Evolutionary conservation across 2,888 invertebrate species (phyloP), one percentile per base, ranked within the genome.

Genomic region (Hirtodrosophila duncani): DNA sequence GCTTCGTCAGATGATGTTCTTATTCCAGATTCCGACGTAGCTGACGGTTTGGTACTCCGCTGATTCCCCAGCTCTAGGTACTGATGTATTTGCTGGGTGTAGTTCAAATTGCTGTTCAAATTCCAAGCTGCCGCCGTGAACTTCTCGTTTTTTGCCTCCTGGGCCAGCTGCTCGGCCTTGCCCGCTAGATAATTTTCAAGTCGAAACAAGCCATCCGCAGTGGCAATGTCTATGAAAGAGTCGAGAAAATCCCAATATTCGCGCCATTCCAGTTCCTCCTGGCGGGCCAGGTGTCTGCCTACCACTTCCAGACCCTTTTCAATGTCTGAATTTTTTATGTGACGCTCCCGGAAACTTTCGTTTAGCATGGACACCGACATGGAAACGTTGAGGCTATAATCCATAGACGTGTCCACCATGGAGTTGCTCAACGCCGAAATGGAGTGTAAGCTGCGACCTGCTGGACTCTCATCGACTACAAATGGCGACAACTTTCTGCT

Each of bases 201-300:
- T 27, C 91, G 88, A 0, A 86, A 78, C 5, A 98, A 88, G 0
- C 97, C 98, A 44, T 93, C 92, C 0, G 88, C 82, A 0, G 92
- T 90, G 0, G 92, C 87, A 3, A 98, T 88, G 85, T 98, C 93
- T 0, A 93, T 89, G 85, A 94, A 96, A 1, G 90, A 90, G 67
- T 93, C 92, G 8, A 98, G 87, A 84, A 98, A 98, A 3, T 93
- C 92, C 98, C 98, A 98, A 87, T 95, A 95, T 82, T 98, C 98
- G 56, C 91, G 92, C 97, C 97, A 98, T 6, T 91, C 90, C 0
- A 95, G 89, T 42, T 92, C 89, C 84, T 91, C 90, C 84, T 93
- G 89, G 59, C 90, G 90, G 0, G 95, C 94, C 59, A 86, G 43
- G 42, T 85, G 92, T 88, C 93, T 90, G 58, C 95, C 97, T 27